phyloP scores from a whole-genome alignment of 2,888 invertebrate genomes.

The Phaedon cochleariae region DNA sequence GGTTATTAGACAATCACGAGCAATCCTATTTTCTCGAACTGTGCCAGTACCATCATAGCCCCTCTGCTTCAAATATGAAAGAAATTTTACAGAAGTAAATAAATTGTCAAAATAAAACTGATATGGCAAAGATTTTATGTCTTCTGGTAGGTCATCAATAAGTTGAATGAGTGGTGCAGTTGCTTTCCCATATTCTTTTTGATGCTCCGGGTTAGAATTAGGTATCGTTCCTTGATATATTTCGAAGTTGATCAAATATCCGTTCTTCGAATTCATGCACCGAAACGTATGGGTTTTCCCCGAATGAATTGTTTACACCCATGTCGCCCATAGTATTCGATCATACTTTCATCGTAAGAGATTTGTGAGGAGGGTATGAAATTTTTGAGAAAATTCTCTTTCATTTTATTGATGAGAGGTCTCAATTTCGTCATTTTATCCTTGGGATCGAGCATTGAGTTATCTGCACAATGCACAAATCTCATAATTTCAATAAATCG shows the following conservation, averaged over 20 bases:
- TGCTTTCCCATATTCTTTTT: conserved; percentile 4
- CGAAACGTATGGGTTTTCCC: conserved; percentile 2
- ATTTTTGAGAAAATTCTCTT: conserved; percentile 2
- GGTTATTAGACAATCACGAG: conserved; percentile 14
- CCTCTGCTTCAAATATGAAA: conserved; percentile 6
- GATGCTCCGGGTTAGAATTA: background rate
- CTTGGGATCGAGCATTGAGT: conserved; percentile 8
- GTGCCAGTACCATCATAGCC: conserved; percentile 24
- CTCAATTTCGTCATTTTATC: conserved; percentile 22
- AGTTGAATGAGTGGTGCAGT: conserved; percentile 11
- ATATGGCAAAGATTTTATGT: conserved; percentile 4
- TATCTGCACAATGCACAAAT: conserved; percentile 17
- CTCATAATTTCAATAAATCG: conserved; percentile 19
- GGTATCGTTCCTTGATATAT: background rate
- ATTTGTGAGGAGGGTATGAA: conserved; percentile 17
- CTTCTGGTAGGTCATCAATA: conserved; percentile 7
- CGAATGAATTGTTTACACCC: conserved; percentile 6
- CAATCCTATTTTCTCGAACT: conserved; percentile 7
- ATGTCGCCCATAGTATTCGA: background rate
- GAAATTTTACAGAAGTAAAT: conserved; percentile 20
- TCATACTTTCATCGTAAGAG: conserved; percentile 3
- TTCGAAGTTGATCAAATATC: conserved; percentile 1
- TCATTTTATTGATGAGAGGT: conserved; percentile 18
- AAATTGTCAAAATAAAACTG: conserved; percentile 28
- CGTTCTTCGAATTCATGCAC: conserved; percentile 1